Evolutionary conservation across 2,113 vertebrate species (phyloP), one percentile per base, ranked within the genome.

Genomic region (Syngnathus floridae): DNA sequence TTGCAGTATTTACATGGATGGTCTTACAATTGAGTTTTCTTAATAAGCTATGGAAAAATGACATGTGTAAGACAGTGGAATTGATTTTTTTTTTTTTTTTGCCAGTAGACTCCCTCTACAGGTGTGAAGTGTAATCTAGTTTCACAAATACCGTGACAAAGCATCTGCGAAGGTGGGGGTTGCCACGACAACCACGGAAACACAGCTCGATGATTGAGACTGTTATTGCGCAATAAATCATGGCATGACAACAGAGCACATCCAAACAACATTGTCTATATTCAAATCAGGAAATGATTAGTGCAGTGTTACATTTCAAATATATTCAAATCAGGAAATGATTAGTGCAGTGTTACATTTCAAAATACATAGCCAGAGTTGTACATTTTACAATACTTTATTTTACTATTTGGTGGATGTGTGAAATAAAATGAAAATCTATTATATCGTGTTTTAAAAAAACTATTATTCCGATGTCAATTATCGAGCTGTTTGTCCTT

Each of bases 401-500:
- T 45, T 45, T 45, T 14, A 14, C 12, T 45, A 45, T 14, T 45
- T 45, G 10, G 41, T 14, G 4, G 12, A 4, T 16, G 14, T 31
- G 26, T 45, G 14, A 45, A 45, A 45, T 45, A 16, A 1, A 13
- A 45, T 4, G 43, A 41, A 41, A 41, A 9, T 16, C 4, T 16
- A 4, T 46, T 16, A 45, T 45, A 14, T 13, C 4, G 0, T 16
- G 13, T 16, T 17, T 16, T 46, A 14, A 1, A 3, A 3, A 31
- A 31, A 31, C 26, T 31, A 31, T 31, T 31, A 31, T 31, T 31
- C 26, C 26, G 26, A 31, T 31, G 31, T 26, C 51, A 54, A 31
- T 35, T n/a, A 62, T 71, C 61, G 69, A 82, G 83, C 84, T 89
- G 85, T 89, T 88, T 89, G 76, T 76, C 73, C 70, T 69, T 41